Evolutionary conservation across 2,888 invertebrate genomes (phyloP), one percentile per base, ranked within the genome.

Genomic region (Conops quadrifasciatus): DNA sequence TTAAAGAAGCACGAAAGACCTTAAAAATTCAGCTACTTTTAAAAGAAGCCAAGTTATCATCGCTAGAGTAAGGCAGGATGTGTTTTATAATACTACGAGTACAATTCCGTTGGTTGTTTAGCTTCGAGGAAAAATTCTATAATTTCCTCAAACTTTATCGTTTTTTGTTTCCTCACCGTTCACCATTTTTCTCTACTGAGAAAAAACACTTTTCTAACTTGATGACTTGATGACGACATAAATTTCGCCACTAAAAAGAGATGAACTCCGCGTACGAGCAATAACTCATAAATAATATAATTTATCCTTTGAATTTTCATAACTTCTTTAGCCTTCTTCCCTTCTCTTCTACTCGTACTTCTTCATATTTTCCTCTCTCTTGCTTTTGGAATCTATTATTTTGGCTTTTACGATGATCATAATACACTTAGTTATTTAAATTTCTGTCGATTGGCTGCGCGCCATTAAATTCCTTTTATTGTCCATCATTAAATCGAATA

Each of bases 381-480:
- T 30, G 15, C 49, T 16, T 45, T 58, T 16, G 45, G 15, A 9
- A 24, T 58, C 15, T n/a, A 21, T 67, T 2, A 15, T 30, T n/a
- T 26, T 59, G 11, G 2, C 28, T 30, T 30, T 66, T 66, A 28
- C 26, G 47, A 26, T 45, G 49, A 16, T 64, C 47, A 49, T 30
- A 45, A 26, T 63, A 24, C 47, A 21, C 13, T 36, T 9, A 36
- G 36, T 7, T 36, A 36, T 16, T 24, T 43, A 16, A 53, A 21
- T 53, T 21, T 58, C 15, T 28, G 36, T 49, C 26, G 19, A n/a
- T 26, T 19, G n/a, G 19, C 60, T 62, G 68, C 51, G 24, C 16
- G 49, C 60, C 64, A 70, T 70, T 70, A 59, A 53, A 70, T 64
- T 60, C 49, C 13, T 60, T 36, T 59, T 59, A 65, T 70, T 70